Evolutionary conservation across 2,888 invertebrate genomes (phyloP).

Genomic region (Notodonta dromedarius): DNA sequence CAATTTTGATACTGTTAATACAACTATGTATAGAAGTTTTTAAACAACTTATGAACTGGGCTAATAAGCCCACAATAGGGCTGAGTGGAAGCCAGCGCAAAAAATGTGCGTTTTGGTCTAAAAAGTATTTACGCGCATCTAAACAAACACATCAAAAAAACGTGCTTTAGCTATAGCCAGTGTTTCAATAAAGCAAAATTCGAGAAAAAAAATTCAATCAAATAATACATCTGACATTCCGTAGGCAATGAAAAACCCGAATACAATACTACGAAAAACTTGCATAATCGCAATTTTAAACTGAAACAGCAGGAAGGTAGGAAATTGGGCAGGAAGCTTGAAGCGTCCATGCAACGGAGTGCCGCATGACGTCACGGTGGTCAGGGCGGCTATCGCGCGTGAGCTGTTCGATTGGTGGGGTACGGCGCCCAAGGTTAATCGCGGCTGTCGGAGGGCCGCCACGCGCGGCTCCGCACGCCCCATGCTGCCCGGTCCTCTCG

Average conservation of each 20-base stretch:
- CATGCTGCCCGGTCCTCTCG: slow-evolving; percentile 75
- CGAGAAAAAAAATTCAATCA: neutral
- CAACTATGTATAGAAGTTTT: neutral
- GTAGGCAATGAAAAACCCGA: neutral
- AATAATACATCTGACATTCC: slow-evolving; percentile 1
- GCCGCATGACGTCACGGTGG: slow-evolving; percentile 22
- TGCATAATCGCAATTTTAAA: neutral
- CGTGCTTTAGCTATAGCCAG: neutral
- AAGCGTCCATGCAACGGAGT: slow-evolving; percentile 22
- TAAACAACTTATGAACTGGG: neutral
- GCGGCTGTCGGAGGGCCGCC: slow-evolving; percentile 68
- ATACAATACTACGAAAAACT: too few relatives aligned
- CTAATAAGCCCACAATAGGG: neutral
- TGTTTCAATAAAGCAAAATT: neutral
- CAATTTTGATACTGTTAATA: neutral
- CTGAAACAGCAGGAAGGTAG: neutral
- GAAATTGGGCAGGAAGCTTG: neutral
- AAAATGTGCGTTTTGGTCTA: neutral
- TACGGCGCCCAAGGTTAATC: slow-evolving; percentile 63
- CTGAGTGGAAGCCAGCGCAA: too few relatives aligned
- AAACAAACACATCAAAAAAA: neutral
- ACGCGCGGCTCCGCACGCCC: slow-evolving; percentile 61
- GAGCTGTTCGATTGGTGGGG: slow-evolving; percentile 46
- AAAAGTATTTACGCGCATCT: neutral
- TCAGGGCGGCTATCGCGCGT: slow-evolving; percentile 25